Evolutionary conservation across 2,797 vertebrate genomes (phyloP).

Genomic region (Tapera naevia): DNA sequence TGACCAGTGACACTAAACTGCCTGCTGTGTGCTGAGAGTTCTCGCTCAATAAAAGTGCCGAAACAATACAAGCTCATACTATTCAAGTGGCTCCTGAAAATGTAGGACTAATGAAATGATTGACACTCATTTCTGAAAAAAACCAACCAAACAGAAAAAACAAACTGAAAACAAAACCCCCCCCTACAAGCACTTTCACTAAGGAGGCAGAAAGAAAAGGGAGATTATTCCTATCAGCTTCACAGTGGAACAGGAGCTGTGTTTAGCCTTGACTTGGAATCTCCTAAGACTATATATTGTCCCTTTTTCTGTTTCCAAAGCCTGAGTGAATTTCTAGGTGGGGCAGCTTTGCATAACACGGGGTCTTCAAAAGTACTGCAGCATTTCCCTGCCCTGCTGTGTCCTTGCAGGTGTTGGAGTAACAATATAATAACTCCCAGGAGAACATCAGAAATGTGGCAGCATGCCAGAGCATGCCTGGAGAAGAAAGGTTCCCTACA

Average conservation of each 20-base stretch:
- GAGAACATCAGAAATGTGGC: background rate
- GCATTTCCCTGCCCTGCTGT: background rate
- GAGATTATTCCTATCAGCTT: background rate
- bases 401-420: background rate
- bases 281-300: background rate
- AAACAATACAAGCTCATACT: background rate
- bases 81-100: background rate
- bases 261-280: background rate
- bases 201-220: background rate
- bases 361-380: background rate
- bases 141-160: background rate
- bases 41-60: background rate
- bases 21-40: background rate
- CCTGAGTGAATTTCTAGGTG: background rate
- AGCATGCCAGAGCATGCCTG: background rate
- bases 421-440: background rate
- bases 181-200: background rate
- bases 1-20: background rate
- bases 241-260: background rate
- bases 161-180: background rate
- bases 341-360: background rate
- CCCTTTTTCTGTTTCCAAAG: background rate
- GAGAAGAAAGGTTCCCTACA: background rate
- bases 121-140: background rate
- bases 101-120: background rate